These are phyloP conservation scores for Ooceraea biroi DNA, from an alignment of 1,140 invertebrate species.

Conservation along the genomic window DNA sequence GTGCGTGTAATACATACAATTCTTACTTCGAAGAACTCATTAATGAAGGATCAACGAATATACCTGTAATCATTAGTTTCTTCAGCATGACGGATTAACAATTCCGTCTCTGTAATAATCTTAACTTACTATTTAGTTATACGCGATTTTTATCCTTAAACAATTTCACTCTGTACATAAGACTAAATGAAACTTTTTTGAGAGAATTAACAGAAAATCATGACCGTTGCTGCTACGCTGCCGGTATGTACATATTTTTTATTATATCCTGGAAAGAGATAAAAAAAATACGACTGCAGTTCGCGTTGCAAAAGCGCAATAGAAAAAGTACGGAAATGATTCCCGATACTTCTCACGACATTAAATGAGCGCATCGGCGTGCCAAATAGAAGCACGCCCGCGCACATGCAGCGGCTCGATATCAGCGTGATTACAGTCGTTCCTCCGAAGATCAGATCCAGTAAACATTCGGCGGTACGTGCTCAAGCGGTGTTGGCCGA, in stretches of 20 bases:
- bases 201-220: not conserved
- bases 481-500: constrained; percentile 66
- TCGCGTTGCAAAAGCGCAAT: not conserved
- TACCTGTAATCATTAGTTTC: too few relatives aligned
- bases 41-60: constrained; percentile 10
- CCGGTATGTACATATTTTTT: not conserved
- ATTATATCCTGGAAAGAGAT: constrained; percentile 1
- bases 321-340: constrained; percentile 21
- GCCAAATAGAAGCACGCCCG: constrained; percentile 19
- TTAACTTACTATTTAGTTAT: not conserved
- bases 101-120: not conserved
- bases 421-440: constrained; percentile 47
- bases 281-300: constrained; percentile 7
- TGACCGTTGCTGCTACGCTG: not conserved
- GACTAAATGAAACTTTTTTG: not conserved
- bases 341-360: constrained; percentile 19
- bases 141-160: not conserved
- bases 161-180: constrained; percentile 5
- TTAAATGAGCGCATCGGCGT: constrained; percentile 23
- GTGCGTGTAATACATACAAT: not conserved
- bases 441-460: constrained; percentile 30
- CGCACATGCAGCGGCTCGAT: not conserved
- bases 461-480: constrained; percentile 68
- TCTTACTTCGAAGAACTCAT: not conserved
- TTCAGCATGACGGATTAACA: too few relatives aligned